A percentile compares a stretch with the other conserved stretches of the same genome.
phyloP scores from a whole-genome alignment of 2,113 vertebrate genomes.

The Spermophilus dauricus region DNA sequence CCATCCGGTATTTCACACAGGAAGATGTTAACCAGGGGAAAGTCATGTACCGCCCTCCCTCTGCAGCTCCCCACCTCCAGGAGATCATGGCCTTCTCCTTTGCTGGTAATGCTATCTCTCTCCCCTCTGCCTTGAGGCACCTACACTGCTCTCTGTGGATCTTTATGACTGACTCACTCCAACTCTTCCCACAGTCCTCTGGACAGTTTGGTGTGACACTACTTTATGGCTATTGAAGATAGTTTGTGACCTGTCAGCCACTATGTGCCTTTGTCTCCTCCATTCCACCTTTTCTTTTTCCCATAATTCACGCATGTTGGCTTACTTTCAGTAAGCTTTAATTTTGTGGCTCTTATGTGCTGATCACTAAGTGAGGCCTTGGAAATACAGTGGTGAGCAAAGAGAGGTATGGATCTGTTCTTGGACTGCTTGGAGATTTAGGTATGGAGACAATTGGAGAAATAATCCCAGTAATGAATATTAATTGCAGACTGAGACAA shows the following conservation, averaged over 20 bases:
- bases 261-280: neutral
- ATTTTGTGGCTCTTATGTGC: neutral
- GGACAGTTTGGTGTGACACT: neutral
- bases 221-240: neutral
- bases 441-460: neutral
- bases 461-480: neutral
- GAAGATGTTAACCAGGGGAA: conserved; percentile 93
- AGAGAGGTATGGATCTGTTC: neutral
- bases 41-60: conserved; percentile 94
- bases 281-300: neutral
- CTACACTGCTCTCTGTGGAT: neutral
- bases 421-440: neutral
- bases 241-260: neutral
- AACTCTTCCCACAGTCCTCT: neutral
- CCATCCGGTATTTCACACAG: conserved; percentile 92
- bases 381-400: neutral
- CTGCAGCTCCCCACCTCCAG: conserved; percentile 92
- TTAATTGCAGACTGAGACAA: neutral
- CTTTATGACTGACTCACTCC: neutral
- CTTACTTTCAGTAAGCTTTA: neutral
- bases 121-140: neutral
- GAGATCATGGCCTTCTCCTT: conserved; percentile 97
- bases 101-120: conserved; percentile 87
- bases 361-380: neutral
- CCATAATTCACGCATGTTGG: neutral